These are phyloP conservation scores for Heliconius erato DNA, from an alignment of 2,888 invertebrate species.

Conservation along the genomic window DNA sequence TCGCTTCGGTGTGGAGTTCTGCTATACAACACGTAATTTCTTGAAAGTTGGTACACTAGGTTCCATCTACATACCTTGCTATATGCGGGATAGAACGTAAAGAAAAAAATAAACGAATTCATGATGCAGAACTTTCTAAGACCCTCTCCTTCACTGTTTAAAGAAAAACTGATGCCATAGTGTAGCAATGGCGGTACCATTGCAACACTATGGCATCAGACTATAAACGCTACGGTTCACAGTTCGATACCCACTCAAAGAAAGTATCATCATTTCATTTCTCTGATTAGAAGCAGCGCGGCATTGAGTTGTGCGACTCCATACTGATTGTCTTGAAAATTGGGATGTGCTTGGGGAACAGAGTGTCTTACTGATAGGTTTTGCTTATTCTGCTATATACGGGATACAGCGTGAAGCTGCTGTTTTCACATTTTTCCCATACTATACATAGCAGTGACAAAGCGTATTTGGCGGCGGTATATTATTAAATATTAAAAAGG, in stretches of 20 bases:
- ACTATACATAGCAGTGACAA: too few relatives aligned
- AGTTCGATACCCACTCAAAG: too few relatives aligned
- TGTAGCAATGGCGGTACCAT: too few relatives aligned
- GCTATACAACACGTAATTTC: not conserved
- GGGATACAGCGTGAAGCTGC: not conserved
- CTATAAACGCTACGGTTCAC: too few relatives aligned
- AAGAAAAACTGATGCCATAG: too few relatives aligned
- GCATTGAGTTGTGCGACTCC: not conserved
- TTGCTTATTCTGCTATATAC: not conserved
- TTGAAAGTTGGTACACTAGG: not conserved
- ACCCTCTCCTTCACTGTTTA: too few relatives aligned
- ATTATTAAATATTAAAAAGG: not conserved
- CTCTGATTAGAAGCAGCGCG: not conserved
- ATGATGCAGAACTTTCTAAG: too few relatives aligned
- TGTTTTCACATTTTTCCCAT: not conserved
- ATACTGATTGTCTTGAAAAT: not conserved
- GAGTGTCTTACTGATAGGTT: not conserved
- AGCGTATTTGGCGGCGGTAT: not conserved
- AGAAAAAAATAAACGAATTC: not conserved
- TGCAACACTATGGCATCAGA: too few relatives aligned
- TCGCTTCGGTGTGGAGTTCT: not conserved
- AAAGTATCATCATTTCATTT: not conserved
- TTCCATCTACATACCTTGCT: not conserved
- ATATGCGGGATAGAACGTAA: not conserved
- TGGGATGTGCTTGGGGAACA: not conserved